Percentiles rank a stretch among this genome's conserved stretches.
phyloP scores from a whole-genome alignment of 2,113 vertebrate genomes.

The Marcusenius ussheri region DNA sequence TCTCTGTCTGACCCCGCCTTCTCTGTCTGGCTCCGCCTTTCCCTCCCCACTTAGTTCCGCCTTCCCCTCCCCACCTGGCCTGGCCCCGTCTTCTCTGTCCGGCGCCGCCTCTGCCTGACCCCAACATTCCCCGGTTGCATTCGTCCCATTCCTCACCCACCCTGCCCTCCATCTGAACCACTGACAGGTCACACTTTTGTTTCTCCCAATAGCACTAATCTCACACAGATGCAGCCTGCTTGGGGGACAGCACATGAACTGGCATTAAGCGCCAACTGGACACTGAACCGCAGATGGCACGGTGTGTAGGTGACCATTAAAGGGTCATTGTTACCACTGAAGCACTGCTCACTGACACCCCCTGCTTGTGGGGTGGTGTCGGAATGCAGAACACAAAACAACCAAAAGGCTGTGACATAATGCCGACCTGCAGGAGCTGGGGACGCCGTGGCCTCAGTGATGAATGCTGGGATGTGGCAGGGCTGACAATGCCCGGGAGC shows the following conservation, averaged over 20 bases:
- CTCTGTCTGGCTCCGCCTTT: background rate
- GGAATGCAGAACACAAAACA: background rate
- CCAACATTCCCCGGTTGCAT: background rate
- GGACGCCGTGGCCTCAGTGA: background rate
- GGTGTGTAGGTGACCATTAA: background rate
- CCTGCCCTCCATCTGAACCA: background rate
- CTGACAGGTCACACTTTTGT: background rate
- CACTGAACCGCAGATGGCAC: background rate
- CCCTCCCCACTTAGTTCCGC: background rate
- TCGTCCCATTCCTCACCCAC: background rate
- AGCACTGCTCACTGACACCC: background rate
- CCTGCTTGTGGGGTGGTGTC: background rate
- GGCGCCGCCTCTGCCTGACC: background rate
- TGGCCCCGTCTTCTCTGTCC: background rate
- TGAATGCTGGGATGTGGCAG: background rate
- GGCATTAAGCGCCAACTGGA: background rate
- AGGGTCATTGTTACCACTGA: background rate
- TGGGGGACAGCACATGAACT: background rate
- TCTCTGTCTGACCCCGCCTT: background rate
- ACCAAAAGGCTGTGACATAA: background rate
- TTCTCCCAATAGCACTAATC: background rate
- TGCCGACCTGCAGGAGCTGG: background rate
- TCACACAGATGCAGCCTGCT: background rate
- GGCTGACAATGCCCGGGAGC: background rate
- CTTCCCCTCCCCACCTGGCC: background rate